phyloP scores from a whole-genome alignment of 2,797 vertebrate genomes.

The Sebastes taczanowskii region DNA sequence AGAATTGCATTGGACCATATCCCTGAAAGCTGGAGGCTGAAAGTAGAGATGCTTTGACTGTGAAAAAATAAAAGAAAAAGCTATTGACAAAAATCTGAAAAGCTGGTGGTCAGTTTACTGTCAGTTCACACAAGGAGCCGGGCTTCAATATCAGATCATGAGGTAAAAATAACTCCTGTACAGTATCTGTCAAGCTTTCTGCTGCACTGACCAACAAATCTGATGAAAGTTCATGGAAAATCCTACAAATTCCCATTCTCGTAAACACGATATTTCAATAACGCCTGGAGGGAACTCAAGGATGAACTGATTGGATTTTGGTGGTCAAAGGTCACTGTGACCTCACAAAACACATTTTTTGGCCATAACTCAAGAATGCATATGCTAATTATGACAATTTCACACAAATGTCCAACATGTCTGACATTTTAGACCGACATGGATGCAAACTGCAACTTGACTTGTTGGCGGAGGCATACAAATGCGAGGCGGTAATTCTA shows the following conservation, averaged over 20 bases:
- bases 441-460: no score
- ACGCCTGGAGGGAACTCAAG: neutral
- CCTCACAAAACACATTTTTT: neutral
- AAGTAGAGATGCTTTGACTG: no score
- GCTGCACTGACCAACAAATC: neutral
- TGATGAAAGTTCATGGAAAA: neutral
- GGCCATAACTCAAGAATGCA: no score
- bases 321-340: neutral
- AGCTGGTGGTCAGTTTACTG: neutral
- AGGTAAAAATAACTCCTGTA: neutral
- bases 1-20: neutral
- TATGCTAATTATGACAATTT: neutral
- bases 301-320: neutral
- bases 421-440: fast-evolving
- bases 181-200: neutral
- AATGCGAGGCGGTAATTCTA: no score
- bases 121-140: neutral
- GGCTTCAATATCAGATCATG: neutral
- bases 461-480: no score
- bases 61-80: neutral
- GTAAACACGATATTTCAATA: neutral
- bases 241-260: no score
- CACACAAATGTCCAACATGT: neutral
- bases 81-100: neutral
- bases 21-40: no score